These are phyloP conservation scores for Dasysyrphus tricinctus DNA, from an alignment of 2,888 invertebrate genomes.

Conservation along the genomic window DNA sequence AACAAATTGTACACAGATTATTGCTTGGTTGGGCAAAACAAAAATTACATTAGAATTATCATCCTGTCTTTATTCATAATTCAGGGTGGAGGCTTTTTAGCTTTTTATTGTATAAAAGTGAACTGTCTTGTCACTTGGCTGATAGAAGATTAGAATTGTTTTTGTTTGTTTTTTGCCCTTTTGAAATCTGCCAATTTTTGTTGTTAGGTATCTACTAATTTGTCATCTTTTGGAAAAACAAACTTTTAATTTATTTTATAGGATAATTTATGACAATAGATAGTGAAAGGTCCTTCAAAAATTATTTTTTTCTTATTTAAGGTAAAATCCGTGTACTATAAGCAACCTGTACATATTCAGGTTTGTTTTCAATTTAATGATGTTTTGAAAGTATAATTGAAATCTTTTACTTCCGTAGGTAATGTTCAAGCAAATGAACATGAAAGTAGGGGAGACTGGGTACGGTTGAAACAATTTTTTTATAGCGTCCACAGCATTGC, in stretches of 20 bases:
- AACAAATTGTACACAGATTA: conserved; percentile 39
- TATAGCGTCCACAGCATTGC: too few species aligned
- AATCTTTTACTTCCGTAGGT: too few species aligned
- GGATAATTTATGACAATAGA: background rate
- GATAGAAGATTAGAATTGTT: background rate
- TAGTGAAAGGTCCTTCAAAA: background rate
- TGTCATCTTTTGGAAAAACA: background rate
- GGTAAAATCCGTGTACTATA: too few species aligned
- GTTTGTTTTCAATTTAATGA: background rate
- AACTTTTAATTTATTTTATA: background rate
- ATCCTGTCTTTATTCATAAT: conserved; percentile 3
- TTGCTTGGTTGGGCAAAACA: conserved; percentile 22
- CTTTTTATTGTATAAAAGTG: background rate
- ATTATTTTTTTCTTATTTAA: too few species aligned
- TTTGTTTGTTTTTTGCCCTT: background rate
- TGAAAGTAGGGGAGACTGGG: too few species aligned
- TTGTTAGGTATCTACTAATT: too few species aligned
- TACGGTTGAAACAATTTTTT: too few species aligned
- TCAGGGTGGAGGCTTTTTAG: background rate
- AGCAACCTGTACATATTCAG: too few species aligned
- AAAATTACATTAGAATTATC: conserved; percentile 12
- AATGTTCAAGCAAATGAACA: too few species aligned
- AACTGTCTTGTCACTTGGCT: background rate
- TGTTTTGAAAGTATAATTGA: background rate
- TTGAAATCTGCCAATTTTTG: background rate